Conservation (phyloP, 2,113 vertebrate species). For the Centrocercus urophasianus region DNA sequence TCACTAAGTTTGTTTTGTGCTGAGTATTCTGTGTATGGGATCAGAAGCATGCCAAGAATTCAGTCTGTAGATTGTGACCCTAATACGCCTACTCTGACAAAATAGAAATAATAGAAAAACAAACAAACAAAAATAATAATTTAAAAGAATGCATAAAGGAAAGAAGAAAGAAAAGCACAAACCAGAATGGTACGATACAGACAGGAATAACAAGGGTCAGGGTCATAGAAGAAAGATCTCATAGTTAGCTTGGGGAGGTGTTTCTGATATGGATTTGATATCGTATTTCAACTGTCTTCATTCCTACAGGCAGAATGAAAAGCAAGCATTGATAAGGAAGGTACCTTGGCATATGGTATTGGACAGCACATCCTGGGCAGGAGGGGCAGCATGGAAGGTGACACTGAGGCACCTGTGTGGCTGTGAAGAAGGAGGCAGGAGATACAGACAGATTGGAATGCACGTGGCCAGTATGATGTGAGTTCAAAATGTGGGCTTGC, state of each 20-base stretch:
- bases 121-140: not conserved
- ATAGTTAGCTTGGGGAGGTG: rapidly evolving
- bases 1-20: not conserved
- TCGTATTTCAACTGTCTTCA: rapidly evolving
- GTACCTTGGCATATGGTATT: not conserved
- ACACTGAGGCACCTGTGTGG: not conserved
- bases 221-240: not conserved
- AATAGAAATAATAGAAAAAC: not conserved
- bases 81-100: not conserved
- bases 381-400: not conserved
- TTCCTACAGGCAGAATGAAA: not conserved
- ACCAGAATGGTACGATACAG: rapidly evolving
- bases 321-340: not conserved
- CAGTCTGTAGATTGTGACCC: not conserved
- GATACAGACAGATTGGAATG: not conserved
- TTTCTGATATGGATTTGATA: not conserved
- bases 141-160: not conserved
- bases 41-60: not conserved
- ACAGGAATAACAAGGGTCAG: not conserved
- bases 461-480: not conserved
- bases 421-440: not conserved
- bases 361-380: not conserved
- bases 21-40: not conserved
- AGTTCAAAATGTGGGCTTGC: not conserved
- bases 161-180: not conserved